Base-by-base conservation (phyloP, 1,140 invertebrate genomes). In the Battus philenor region DNA sequence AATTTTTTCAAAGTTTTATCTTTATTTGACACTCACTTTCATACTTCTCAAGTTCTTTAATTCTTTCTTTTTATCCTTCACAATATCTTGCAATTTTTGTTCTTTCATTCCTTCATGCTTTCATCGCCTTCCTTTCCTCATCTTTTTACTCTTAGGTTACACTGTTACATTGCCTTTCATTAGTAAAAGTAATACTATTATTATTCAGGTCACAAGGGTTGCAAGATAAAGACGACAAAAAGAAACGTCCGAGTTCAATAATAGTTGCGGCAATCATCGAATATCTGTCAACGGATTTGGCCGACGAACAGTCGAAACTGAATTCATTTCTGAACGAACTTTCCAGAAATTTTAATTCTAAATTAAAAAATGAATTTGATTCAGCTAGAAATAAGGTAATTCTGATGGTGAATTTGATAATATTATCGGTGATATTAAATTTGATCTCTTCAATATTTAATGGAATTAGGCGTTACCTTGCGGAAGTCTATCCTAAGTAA, bases 301-400 rank as follows among this genome's bases (percentile, higher is more conserved):
- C 22, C 2, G 36, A 39, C 2, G 36, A 39, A n/a, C 36, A 39
- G 7, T 18, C 22, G 7, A 39, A 39, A 24, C 20, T 39, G 12
- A 39, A 27, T 39, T 9, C 36, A 13, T 12, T 22, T 3, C 22
- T 39, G 8, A 39, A 27, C 9, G 12, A 10, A 4, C n/a, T 39
- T 13, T 1, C 12, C 2, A 39, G 11, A 8, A 39, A 3, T n/a
- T 1, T 26, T 1, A 39, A 7, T 15, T 15, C 12, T n/a, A 15
- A 15, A 27, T 39, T n/a, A 26, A 10, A 39, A 24, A 12, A 24
- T 8, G 34, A 22, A 8, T 7, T 32, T 13, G 11, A 13, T 1
- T 5, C 8, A 3, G 9, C 20, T 13, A 24, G 7, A 4, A 13
- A 22, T 38, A 24, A 26, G 34, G 18, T 38, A 24, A 24, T 26